Base-by-base conservation (phyloP, 2,797 vertebrate genomes). In the Poliocrania exsul region DNA sequence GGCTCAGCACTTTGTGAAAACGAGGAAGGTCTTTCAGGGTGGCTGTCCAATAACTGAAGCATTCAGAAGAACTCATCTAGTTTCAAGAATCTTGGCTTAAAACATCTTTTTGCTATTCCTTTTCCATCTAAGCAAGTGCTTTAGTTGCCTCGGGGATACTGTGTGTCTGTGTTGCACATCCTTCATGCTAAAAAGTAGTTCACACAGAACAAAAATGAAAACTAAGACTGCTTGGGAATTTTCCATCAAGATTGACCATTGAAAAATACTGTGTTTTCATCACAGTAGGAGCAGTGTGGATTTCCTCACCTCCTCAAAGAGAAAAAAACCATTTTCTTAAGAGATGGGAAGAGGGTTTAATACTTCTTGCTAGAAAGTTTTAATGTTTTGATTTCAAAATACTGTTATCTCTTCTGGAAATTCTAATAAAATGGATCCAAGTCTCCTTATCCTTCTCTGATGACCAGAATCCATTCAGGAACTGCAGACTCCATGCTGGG, bases 91-190 rank as follows among this genome's bases (percentile, higher is more conserved):
- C 49, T 69, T 80, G 53, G 56, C 81, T 88, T 90, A 61, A 95
- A 95, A 89, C 64, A 89, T 81, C n/a, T 62, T 82, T 88, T 86
- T 84, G n/a, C 70, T 88, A 25, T 77, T 87, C 23, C 16, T 82
- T 92, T 92, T 80, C 69, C 60, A 90, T 92, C 78, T 90, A 95
- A 91, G 92, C 38, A 92, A 97, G 71, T 88, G 67, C 83, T 84
- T 78, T 35, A 21, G 47, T 74, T 89, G 81, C 94, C 95, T 92
- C 12, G 0, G 86, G 94, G 92, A 57, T 78, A 6, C 64, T 47
- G 37, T 3, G 5, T 50, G 17, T 66, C 80, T 62, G 38, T 53
- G 56, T 56, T 73, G 70, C 4, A 8, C 46, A 93, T 85, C 50
- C 74, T 89, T 93, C 67, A 16, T 18, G 28, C 65, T 90, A 64